Evolutionary conservation across 2,797 vertebrate species (phyloP).

Genomic region (Triplophysa yarkandensis): DNA sequence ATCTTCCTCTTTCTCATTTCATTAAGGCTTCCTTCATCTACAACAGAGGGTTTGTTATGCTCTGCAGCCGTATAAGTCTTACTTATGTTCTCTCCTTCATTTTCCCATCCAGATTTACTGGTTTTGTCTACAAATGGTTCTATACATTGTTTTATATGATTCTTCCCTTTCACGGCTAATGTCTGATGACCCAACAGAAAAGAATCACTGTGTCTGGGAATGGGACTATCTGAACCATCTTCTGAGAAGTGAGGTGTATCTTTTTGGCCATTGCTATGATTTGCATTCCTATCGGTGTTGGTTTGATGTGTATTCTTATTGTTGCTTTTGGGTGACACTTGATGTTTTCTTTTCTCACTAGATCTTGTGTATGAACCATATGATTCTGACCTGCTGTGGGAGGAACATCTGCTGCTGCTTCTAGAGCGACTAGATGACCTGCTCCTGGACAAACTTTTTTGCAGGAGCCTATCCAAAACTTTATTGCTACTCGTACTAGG

Average conservation of each 20-base stretch:
- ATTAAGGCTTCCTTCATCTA: slow-evolving; percentile 55
- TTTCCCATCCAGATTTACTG: slow-evolving; percentile 72
- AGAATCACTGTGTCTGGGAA: slow-evolving; percentile 48
- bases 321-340: slow-evolving; percentile 72
- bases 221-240: slow-evolving; percentile 67
- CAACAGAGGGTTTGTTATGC: slow-evolving; percentile 63
- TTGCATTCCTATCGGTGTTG: slow-evolving; percentile 60
- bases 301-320: slow-evolving; percentile 67
- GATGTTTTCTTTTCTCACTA: slow-evolving; percentile 67
- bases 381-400: slow-evolving; percentile 80
- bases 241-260: slow-evolving; percentile 68
- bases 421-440: slow-evolving; percentile 81
- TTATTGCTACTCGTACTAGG: slow-evolving; percentile 72
- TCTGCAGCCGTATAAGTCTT: slow-evolving; percentile 60
- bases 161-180: slow-evolving; percentile 14
- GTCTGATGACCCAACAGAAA: background rate
- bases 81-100: slow-evolving; percentile 70
- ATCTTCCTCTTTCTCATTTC: slow-evolving; percentile 68
- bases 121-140: slow-evolving; percentile 64
- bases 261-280: slow-evolving; percentile 54
- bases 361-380: slow-evolving; percentile 73
- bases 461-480: slow-evolving; percentile 68
- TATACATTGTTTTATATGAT: slow-evolving; percentile 58
- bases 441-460: slow-evolving; percentile 81
- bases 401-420: slow-evolving; percentile 82